Evolutionary conservation across 2,797 vertebrate genomes (phyloP).

Genomic region (Leptatherina wallacei): DNA sequence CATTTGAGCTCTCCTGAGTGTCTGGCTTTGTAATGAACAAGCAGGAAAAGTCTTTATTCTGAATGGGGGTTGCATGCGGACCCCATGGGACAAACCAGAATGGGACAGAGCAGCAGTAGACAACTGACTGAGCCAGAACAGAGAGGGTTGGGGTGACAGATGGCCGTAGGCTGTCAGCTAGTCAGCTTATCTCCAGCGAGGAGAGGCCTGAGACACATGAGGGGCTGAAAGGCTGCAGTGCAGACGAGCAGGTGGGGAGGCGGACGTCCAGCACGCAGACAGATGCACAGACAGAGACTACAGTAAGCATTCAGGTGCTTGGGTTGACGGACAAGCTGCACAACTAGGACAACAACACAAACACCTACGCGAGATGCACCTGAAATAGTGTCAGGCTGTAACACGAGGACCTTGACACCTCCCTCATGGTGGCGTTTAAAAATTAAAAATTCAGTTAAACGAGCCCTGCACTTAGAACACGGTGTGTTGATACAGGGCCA

Average conservation of each 20-base stretch:
- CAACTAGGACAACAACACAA: conserved; percentile 40
- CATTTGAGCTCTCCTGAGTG: conserved; percentile 5
- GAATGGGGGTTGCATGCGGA: conserved; percentile 24
- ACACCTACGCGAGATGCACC: conserved; percentile 47
- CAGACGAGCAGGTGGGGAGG: conserved; percentile 67
- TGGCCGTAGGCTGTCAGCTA: conserved; percentile 70
- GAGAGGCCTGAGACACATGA: conserved; percentile 56
- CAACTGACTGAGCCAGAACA: conserved; percentile 54
- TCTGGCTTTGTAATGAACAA: conserved; percentile 10
- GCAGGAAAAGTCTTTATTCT: conserved; percentile 40
- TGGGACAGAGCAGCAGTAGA: conserved; percentile 54
- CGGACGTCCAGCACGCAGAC: conserved; percentile 60
- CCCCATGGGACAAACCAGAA: conserved; percentile 55
- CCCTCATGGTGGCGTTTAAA: conserved; percentile 42
- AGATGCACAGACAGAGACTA: conserved; percentile 36
- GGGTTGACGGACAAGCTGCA: conserved; percentile 24
- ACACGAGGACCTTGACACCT: conserved; percentile 39
- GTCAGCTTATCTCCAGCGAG: conserved; percentile 72
- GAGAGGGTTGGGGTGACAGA: conserved; percentile 69
- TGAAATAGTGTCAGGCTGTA: conserved; percentile 67
- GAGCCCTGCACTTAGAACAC: conserved; percentile 40
- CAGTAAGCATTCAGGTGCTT: conserved; percentile 18
- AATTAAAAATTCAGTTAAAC: conserved; percentile 56
- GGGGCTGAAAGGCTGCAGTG: conserved; percentile 55
- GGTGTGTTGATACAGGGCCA: conserved; percentile 25